phyloP scores from a whole-genome alignment of 2,797 vertebrate species.

The Distichodus sexfasciatus region DNA sequence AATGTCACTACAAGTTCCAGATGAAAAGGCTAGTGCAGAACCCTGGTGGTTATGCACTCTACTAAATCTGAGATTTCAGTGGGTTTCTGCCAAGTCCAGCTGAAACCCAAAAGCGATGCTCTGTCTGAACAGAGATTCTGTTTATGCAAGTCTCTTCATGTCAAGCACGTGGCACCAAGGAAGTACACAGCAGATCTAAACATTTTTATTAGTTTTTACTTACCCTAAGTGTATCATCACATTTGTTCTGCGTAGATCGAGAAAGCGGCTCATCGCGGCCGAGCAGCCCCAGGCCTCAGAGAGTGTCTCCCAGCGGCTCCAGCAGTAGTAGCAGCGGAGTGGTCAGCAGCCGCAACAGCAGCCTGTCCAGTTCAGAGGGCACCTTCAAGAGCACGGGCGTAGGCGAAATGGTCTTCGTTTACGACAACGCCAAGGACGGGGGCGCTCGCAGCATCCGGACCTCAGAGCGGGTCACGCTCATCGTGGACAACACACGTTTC shows the following conservation, averaged over 20 bases:
- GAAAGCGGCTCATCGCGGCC: conserved; percentile 89
- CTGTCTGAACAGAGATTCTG: too few relatives aligned
- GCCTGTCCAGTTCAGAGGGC: conserved; percentile 90
- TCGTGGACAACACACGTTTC: conserved; percentile 97
- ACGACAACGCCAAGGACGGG: conserved; percentile 93
- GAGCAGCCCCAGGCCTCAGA: conserved; percentile 92
- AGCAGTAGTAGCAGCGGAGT: conserved; percentile 81
- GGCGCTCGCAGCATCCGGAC: conserved; percentile 82
- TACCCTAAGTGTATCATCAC: too few relatives aligned
- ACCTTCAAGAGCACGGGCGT: conserved; percentile 83
- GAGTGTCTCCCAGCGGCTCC: conserved; percentile 89
- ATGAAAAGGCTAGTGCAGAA: too few relatives aligned
- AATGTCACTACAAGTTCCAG: too few relatives aligned
- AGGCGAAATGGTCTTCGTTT: conserved; percentile 93
- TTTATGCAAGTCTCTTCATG: too few relatives aligned
- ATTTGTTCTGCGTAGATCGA: conserved; percentile 80
- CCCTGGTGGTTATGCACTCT: too few relatives aligned
- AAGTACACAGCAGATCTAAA: too few relatives aligned
- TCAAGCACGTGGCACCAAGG: too few relatives aligned
- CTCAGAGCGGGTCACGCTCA: conserved; percentile 92
- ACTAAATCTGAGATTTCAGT: too few relatives aligned
- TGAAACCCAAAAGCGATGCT: too few relatives aligned
- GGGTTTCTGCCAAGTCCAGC: too few relatives aligned
- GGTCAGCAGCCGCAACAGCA: conserved; percentile 90
- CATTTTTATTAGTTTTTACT: too few relatives aligned